Conservation (phyloP, 2,113 vertebrate genomes). For the Psilopsiagon aurifrons region DNA sequence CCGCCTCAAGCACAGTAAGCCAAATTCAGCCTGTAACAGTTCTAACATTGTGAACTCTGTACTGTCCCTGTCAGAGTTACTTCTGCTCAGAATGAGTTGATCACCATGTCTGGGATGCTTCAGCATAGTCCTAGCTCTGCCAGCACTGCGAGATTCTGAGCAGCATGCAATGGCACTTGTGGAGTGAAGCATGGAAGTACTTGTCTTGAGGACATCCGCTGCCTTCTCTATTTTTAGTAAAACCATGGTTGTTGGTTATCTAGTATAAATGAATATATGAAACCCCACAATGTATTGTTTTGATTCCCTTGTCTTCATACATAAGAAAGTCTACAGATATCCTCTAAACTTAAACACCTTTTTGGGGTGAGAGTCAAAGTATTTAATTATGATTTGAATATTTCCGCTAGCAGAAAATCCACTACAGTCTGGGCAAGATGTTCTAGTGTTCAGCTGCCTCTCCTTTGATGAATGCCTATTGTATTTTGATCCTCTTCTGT, state of each 20-base stretch:
- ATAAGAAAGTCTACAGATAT: not conserved
- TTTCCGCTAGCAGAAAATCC: not conserved
- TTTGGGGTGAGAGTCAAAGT: not conserved
- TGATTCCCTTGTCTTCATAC: not conserved
- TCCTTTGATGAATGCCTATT: not conserved
- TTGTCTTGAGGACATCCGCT: not conserved
- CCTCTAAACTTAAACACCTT: not conserved
- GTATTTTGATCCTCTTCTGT: not conserved
- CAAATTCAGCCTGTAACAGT: not conserved
- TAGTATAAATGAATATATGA: not conserved
- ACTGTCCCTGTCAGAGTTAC: not conserved
- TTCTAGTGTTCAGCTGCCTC: not conserved
- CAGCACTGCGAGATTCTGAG: not conserved
- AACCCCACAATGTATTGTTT: not conserved
- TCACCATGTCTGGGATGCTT: not conserved
- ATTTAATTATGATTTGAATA: not conserved
- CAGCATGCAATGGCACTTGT: not conserved
- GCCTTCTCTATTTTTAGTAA: not conserved
- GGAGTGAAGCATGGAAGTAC: not conserved
- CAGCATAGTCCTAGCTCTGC: not conserved
- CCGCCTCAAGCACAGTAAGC: not conserved
- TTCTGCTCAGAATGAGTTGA: not conserved
- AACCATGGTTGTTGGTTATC: not conserved
- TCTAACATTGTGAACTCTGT: not conserved
- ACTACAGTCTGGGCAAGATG: not conserved